Evolutionary conservation across 1,140 invertebrate species (phyloP), one percentile per base, ranked within the genome.

Genomic region (Hyphantria cunea): DNA sequence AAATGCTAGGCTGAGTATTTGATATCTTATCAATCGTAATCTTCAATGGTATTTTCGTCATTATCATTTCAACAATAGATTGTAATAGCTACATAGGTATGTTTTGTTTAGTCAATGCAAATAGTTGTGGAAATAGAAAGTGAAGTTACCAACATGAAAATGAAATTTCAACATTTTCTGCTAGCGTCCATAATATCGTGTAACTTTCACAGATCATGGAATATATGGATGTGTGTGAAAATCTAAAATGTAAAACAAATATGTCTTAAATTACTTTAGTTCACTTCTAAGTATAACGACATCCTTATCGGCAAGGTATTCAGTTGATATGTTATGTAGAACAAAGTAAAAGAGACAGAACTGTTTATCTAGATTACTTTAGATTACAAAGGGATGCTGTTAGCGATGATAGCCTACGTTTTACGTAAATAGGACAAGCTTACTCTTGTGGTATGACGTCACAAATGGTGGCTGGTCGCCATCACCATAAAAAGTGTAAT

Each of bases 351-450:
- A 64, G 51, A 65, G 56, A 50, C 59, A 51, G 34, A 49, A 9
- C 33, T 72, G 66, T 73, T 66, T 71, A 59, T 59, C 56, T 61
- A 68, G 72, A 78, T 76, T 74, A 72, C 50, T 32, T 65, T 50
- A 58, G 62, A 68, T 71, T 75, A 66, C 60, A 72, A 33, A 64
- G 55, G 56, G 69, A 76, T 76, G 64, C 62, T 74, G 67, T 52
- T 75, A 68, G 17, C n/a, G n/a, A 41, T 25, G 61, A 66, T 62
- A 49, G 70, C 60, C 55, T 58, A 51, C 48, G 17, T 49, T 59
- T 83, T 74, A 68, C 78, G 80, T 75, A 80, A 79, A 74, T 76
- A 56, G 75, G 52, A 50, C 64, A 42, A 60, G 25, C 33, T 48
- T 56, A 41, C 56, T 66, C 61, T 65, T 66, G 63, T 63, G 70